Conservation (phyloP, 2,888 invertebrate genomes). For the Andricus quercusramuli region DNA sequence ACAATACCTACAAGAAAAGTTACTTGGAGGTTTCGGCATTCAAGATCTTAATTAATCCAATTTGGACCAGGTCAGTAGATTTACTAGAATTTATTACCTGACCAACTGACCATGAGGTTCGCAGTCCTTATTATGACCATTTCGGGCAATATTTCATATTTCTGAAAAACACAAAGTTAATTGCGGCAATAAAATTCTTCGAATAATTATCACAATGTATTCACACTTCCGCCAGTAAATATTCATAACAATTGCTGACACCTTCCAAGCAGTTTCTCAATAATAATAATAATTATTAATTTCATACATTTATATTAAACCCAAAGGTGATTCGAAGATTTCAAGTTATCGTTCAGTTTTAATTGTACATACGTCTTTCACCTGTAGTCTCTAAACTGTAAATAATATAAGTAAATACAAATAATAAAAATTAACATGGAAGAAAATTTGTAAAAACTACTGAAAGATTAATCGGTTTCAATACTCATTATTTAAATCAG, state of each 20-base stretch:
- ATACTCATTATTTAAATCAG: too few relatives aligned
- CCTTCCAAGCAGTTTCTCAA: not conserved
- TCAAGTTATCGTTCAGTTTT: too few relatives aligned
- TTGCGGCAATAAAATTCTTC: not conserved
- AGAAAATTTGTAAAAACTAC: too few relatives aligned
- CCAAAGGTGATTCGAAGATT: too few relatives aligned
- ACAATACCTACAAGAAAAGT: constrained; percentile 6
- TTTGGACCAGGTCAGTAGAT: not conserved
- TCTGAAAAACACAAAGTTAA: not conserved
- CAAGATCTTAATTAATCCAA: constrained; percentile 12
- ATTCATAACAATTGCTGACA: not conserved
- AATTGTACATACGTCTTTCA: too few relatives aligned
- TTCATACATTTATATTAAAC: too few relatives aligned
- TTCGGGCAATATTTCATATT: not conserved
- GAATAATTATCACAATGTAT: not conserved
- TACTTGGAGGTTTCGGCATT: not conserved
- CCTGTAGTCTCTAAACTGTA: too few relatives aligned
- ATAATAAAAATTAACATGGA: too few relatives aligned
- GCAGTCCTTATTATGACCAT: not conserved
- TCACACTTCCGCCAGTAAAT: not conserved
- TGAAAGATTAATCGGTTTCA: too few relatives aligned
- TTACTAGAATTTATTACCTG: not conserved
- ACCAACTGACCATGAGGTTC: not conserved
- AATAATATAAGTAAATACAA: too few relatives aligned
- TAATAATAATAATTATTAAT: too few relatives aligned